These are phyloP conservation scores for Adelges cooleyi DNA, from an alignment of 1,140 invertebrate species.

Conservation along the genomic window DNA sequence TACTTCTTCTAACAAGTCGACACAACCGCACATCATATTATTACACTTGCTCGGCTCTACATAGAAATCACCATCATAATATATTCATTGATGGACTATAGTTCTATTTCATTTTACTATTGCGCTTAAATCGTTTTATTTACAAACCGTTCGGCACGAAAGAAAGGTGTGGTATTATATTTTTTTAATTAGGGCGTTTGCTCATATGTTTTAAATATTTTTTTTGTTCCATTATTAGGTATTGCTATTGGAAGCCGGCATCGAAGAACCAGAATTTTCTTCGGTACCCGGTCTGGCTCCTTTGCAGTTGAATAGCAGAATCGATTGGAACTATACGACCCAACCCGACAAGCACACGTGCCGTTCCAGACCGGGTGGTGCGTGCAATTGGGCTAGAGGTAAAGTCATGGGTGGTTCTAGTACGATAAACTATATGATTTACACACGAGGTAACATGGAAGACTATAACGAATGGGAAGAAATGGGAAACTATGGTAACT, in stretches of 20 bases:
- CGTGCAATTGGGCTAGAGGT: conserved; percentile 59
- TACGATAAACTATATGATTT: conserved; percentile 84
- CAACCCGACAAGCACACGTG: conserved; percentile 43
- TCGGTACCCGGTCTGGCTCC: conserved; percentile 53
- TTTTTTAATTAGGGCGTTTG: too few species aligned
- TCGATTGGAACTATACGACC: conserved; percentile 50
- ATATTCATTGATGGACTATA: too few species aligned
- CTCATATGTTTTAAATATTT: too few species aligned
- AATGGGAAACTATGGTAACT: conserved; percentile 30
- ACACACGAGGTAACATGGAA: conserved; percentile 60
- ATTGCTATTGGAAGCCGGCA: conserved; percentile 62
- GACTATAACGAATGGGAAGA: conserved; percentile 38
- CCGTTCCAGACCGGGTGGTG: conserved; percentile 35
- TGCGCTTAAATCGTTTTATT: too few species aligned
- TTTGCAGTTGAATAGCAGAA: conserved; percentile 42
- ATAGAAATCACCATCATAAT: too few species aligned
- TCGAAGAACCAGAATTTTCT: conserved; percentile 56
- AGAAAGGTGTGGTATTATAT: too few species aligned
- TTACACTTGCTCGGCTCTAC: too few species aligned
- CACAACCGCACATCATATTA: too few species aligned
- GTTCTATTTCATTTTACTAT: too few species aligned
- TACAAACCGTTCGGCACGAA: too few species aligned
- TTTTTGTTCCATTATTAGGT: conserved; percentile 37
- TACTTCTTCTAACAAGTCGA: too few species aligned
- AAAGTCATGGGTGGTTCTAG: conserved; percentile 75